Percentiles rank a stretch among this genome's conserved stretches.
Evolutionary conservation across 2,113 vertebrate species (phyloP).

Genomic region (Gadus chalcogrammus): DNA sequence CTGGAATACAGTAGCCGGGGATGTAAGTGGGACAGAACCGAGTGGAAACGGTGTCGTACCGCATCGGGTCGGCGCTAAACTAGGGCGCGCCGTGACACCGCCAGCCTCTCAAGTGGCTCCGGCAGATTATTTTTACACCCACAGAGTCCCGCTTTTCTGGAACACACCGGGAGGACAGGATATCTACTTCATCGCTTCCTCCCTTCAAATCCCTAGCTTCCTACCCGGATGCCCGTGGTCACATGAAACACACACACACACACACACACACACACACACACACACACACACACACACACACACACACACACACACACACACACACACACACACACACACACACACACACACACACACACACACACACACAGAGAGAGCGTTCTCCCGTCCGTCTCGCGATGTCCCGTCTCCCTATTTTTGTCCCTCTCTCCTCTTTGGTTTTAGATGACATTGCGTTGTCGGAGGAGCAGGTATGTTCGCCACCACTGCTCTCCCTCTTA

Average conservation of each 20-base stretch:
- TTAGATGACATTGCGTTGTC: too few species aligned
- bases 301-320: too few species aligned
- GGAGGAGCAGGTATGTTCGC: too few species aligned
- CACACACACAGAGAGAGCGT: too few species aligned
- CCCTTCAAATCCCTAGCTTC: conserved; percentile 36
- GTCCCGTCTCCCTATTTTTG: too few species aligned
- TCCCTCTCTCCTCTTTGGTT: too few species aligned
- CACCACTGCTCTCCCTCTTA: too few species aligned
- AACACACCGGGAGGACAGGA: conserved; percentile 69
- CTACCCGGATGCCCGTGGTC: background rate
- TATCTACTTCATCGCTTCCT: conserved; percentile 39
- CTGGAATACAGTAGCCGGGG: conserved; percentile 40
- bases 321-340: too few species aligned
- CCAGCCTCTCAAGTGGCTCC: conserved; percentile 75
- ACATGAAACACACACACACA: background rate
- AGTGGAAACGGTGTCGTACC: conserved; percentile 53
- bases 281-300: too few species aligned
- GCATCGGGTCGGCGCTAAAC: conserved; percentile 63
- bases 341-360: too few species aligned
- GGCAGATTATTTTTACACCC: conserved; percentile 75
- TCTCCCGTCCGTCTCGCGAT: too few species aligned
- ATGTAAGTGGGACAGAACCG: conserved; percentile 63
- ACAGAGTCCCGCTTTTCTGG: conserved; percentile 55
- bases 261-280: too few species aligned
- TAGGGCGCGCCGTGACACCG: conserved; percentile 75